A percentile compares a stretch with the other conserved stretches of the same genome.
Evolutionary conservation across 2,797 vertebrate species (phyloP).

Genomic region (Alectoris magna): DNA sequence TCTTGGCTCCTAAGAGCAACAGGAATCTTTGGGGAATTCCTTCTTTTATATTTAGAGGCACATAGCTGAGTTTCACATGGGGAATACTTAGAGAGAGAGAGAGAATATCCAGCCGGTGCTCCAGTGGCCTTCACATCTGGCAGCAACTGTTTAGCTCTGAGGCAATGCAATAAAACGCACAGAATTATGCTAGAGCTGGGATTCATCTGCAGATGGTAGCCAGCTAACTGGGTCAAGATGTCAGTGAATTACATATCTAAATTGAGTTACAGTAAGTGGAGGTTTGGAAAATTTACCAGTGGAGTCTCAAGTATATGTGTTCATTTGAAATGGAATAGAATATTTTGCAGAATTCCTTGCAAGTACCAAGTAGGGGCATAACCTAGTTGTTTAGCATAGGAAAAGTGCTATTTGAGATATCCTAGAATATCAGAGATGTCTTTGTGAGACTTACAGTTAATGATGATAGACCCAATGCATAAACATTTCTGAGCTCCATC

Average conservation of each 20-base stretch:
- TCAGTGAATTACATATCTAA: not conserved
- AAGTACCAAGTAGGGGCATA: not conserved
- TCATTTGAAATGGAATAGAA: not conserved
- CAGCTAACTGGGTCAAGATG: not conserved
- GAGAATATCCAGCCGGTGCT: not conserved
- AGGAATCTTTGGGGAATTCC: not conserved
- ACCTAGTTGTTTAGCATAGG: not conserved
- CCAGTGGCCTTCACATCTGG: not conserved
- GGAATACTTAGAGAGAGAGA: not conserved
- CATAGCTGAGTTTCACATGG: not conserved
- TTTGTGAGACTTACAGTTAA: not conserved
- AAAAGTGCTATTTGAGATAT: not conserved
- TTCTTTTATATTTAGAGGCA: not conserved
- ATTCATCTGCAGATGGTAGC: not conserved
- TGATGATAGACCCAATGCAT: not conserved
- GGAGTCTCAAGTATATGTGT: not conserved
- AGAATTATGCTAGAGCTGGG: not conserved
- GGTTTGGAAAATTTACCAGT: not conserved
- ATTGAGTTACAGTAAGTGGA: not conserved
- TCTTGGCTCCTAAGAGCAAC: not conserved
- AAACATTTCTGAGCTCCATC: not conserved
- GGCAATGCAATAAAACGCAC: not conserved
- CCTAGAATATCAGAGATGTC: not conserved
- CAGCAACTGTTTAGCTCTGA: not conserved
- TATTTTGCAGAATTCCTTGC: not conserved